These are phyloP conservation scores for Muntiacus reevesi DNA, from an alignment of 2,113 vertebrate genomes.

Conservation along the genomic window DNA sequence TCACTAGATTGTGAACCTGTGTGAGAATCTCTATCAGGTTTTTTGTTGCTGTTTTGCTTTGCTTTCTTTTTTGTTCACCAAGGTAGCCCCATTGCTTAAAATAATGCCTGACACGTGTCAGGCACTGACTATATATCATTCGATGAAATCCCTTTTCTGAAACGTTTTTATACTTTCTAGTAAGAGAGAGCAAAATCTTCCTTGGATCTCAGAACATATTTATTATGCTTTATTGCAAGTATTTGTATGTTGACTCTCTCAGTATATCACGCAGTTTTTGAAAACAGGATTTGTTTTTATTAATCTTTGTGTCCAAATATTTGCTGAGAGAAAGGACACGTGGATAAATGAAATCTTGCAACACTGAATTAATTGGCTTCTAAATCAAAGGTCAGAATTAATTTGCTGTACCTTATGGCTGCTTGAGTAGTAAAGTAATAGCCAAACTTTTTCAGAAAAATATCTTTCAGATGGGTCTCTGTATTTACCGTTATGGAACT, in stretches of 20 bases:
- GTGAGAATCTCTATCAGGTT: neutral
- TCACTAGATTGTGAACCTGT: neutral
- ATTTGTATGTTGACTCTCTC: neutral
- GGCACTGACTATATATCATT: neutral
- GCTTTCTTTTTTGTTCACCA: neutral
- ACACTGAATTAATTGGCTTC: neutral
- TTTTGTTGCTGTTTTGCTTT: neutral
- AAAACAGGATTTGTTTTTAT: neutral
- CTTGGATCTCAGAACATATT: neutral
- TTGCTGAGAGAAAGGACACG: neutral
- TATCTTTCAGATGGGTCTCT: neutral
- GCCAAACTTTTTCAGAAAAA: neutral
- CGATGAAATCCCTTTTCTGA: neutral
- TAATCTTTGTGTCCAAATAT: neutral
- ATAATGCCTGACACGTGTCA: neutral
- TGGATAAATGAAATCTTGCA: neutral
- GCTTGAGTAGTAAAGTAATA: neutral
- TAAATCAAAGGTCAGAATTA: neutral
- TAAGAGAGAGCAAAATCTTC: neutral
- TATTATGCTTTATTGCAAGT: neutral
- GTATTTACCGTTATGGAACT: neutral
- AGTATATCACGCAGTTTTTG: neutral
- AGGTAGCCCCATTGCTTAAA: neutral
- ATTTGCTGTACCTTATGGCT: neutral
- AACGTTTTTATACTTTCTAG: neutral